These are phyloP conservation scores for Corella eumyota DNA, from an alignment of 23 tunicate species.

Conservation along the genomic window DNA sequence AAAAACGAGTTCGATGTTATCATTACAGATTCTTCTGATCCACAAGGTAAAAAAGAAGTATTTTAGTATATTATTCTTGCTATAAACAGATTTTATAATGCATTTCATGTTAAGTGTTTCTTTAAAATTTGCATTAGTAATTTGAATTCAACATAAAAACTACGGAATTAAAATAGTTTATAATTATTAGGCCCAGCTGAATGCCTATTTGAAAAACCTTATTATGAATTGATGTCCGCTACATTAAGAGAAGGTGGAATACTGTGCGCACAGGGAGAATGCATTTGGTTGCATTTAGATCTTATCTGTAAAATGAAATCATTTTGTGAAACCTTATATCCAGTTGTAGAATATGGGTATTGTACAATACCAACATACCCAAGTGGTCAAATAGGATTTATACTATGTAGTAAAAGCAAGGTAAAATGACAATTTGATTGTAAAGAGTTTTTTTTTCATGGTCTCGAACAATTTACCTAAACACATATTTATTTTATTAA, in stretches of 20 bases:
- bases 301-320: constrained; percentile 60
- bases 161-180: too few species aligned
- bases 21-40: constrained; percentile 93
- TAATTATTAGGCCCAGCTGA: constrained; percentile 70
- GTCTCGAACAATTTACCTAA: too few species aligned
- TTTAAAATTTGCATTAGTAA: too few species aligned
- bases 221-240: constrained; percentile 50
- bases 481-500: too few species aligned
- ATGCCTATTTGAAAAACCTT: constrained; percentile 67
- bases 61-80: neutral
- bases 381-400: constrained; percentile 92
- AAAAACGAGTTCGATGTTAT: constrained; percentile 66
- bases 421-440: too few species aligned
- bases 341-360: constrained; percentile 50
- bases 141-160: too few species aligned
- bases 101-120: too few species aligned
- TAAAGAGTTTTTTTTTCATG: too few species aligned
- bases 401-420: constrained; percentile 52
- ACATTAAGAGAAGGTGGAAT: constrained; percentile 62
- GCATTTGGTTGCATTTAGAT: constrained; percentile 75
- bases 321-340: constrained; percentile 65
- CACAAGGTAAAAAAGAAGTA: constrained; percentile 37
- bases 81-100: too few species aligned
- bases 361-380: constrained; percentile 89
- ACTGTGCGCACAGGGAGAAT: constrained; percentile 85